Evolutionary conservation across 2,113 vertebrate species (phyloP).

Genomic region (Arizona elegans): DNA sequence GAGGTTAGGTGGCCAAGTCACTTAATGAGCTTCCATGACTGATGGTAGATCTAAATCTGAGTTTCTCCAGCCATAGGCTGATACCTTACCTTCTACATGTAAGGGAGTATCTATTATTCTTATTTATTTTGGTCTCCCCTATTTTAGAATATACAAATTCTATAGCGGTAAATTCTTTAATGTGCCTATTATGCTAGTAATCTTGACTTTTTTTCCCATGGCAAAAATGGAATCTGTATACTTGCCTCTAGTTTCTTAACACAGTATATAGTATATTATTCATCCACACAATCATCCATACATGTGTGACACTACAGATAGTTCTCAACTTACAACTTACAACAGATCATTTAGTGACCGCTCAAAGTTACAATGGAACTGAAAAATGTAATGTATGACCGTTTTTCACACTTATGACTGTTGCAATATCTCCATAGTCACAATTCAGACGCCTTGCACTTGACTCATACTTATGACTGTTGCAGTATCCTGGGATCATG

Average conservation of each 20-base stretch:
- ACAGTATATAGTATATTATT: not conserved
- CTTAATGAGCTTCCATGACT: not conserved
- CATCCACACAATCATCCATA: not conserved
- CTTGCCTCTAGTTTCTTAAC: not conserved
- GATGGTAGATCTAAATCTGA: not conserved
- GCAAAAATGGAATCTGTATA: not conserved
- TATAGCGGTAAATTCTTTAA: not conserved
- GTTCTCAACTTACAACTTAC: not conserved
- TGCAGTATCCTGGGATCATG: not conserved
- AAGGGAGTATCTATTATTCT: not conserved
- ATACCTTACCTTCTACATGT: not conserved
- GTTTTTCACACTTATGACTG: not conserved
- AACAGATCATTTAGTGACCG: not conserved
- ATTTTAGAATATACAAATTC: not conserved
- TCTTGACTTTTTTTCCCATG: not conserved
- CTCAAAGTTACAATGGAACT: not conserved
- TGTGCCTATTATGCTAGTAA: not conserved
- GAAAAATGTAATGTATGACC: not conserved
- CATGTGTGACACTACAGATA: not conserved
- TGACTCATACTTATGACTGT: not conserved
- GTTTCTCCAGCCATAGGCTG: not conserved
- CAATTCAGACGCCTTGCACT: no score
- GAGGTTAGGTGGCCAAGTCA: not conserved
- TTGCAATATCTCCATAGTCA: no score
- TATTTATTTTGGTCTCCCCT: not conserved